A percentile compares a stretch with the other conserved stretches of the same genome.
Conservation (phyloP, 2,888 invertebrate genomes). For the Argyra leucocephala region DNA sequence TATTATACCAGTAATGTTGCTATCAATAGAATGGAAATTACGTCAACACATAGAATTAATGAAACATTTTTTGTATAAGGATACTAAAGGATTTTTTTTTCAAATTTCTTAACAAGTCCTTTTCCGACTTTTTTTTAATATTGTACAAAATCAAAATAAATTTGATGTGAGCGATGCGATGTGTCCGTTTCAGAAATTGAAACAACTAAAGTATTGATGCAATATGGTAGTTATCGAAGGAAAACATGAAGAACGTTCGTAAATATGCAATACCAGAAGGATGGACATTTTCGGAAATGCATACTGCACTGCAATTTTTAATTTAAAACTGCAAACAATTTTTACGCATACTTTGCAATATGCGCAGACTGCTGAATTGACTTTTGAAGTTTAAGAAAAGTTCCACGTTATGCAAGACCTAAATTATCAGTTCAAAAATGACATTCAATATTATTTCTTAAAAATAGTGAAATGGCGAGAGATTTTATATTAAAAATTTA, state of each 20-base stretch:
- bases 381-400: too few species aligned
- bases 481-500: conserved; percentile 60
- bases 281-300: too few species aligned
- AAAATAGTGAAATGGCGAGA: too few species aligned
- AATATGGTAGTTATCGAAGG: conserved; percentile 63
- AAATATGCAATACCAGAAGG: conserved; percentile 66
- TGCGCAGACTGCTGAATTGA: too few species aligned
- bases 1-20: conserved; percentile 32
- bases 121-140: too few species aligned
- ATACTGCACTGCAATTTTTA: too few species aligned
- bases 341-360: too few species aligned
- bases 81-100: conserved; percentile 27
- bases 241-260: conserved; percentile 62
- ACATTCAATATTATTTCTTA: too few species aligned
- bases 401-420: too few species aligned
- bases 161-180: conserved; percentile 19
- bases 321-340: too few species aligned
- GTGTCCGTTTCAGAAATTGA: conserved; percentile 40
- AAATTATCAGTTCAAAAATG: too few species aligned
- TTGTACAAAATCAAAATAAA: too few species aligned
- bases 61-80: conserved; percentile 26
- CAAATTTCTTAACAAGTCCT: conserved; percentile 31
- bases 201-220: conserved; percentile 54
- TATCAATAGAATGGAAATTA: not conserved
- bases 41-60: conserved; percentile 33